Conservation (phyloP, 2,888 invertebrate genomes). For the Plebejus melissa region DNA sequence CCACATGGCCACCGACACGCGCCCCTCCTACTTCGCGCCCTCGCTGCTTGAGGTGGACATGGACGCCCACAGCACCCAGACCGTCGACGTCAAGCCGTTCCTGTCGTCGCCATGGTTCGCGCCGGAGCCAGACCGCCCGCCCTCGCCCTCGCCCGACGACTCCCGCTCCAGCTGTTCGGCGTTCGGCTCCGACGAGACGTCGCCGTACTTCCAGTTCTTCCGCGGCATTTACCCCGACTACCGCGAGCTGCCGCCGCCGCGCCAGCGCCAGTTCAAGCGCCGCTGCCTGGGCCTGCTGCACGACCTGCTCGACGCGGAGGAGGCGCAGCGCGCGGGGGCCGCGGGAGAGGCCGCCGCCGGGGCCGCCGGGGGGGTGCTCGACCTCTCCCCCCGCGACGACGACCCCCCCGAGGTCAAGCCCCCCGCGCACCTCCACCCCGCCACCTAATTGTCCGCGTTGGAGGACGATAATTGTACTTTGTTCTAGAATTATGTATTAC, state of each 20-base stretch:
- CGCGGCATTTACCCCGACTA: conserved; percentile 63
- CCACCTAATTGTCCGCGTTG: conserved; percentile 3
- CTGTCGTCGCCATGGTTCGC: conserved; percentile 44
- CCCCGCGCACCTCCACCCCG: conserved; percentile 29
- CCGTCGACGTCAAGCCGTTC: conserved; percentile 45
- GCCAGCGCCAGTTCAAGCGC: conserved; percentile 58
- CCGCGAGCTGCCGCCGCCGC: conserved; percentile 51
- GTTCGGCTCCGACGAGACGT: conserved; percentile 59
- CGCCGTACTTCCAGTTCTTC: conserved; percentile 68
- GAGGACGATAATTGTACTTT: not conserved
- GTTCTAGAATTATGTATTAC: not conserved
- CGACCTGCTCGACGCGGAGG: conserved; percentile 59
- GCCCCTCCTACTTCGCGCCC: conserved; percentile 50
- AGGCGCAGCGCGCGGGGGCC: conserved; percentile 35
- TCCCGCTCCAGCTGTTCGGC: conserved; percentile 48
- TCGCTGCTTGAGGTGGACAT: conserved; percentile 46
- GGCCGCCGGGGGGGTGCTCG: conserved; percentile 30
- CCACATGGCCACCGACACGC: conserved; percentile 72
- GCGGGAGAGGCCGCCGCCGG: not conserved
- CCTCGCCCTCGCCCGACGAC: conserved; percentile 38
- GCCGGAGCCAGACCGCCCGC: conserved; percentile 32
- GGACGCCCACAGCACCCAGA: conserved; percentile 28
- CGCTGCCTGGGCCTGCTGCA: conserved; percentile 59
- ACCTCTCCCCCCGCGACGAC: conserved; percentile 33
- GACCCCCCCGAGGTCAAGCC: conserved; percentile 34